Conservation (phyloP, 2,888 invertebrate genomes). For the Charanyca ferruginea region DNA sequence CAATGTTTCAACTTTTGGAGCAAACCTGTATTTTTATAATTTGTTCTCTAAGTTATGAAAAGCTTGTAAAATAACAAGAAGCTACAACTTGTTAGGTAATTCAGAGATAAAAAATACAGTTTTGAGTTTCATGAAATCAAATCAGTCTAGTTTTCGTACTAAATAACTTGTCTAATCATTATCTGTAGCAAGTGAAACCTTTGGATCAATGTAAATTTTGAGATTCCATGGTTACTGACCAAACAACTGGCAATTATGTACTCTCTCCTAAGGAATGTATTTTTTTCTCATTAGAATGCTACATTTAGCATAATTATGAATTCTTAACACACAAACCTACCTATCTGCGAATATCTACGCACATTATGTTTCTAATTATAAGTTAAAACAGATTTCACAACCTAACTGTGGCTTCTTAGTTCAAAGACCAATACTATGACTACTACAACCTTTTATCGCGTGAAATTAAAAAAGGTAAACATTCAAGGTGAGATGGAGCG, state of each 20-base stretch:
- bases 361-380: constrained; percentile 24
- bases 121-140: neutral
- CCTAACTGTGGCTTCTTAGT: constrained; percentile 30
- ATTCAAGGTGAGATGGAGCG: constrained; percentile 63
- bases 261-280: constrained; percentile 62
- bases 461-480: constrained; percentile 61
- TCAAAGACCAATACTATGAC: constrained; percentile 34
- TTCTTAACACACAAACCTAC: constrained; percentile 43
- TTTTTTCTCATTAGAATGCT: constrained; percentile 56
- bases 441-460: constrained; percentile 35
- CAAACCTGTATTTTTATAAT: neutral
- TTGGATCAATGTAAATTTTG: constrained; percentile 30
- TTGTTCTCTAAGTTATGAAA: neutral
- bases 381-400: constrained; percentile 23
- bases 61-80: neutral
- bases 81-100: neutral
- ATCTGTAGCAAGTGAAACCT: constrained; percentile 19
- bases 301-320: constrained; percentile 32
- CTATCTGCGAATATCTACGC: constrained; percentile 12
- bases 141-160: constrained; percentile 4
- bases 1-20: neutral
- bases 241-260: constrained; percentile 44
- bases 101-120: neutral
- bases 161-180: neutral
- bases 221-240: constrained; percentile 50